Base-by-base conservation (phyloP, 2,888 invertebrate species). In the Heliothis peltigera region DNA sequence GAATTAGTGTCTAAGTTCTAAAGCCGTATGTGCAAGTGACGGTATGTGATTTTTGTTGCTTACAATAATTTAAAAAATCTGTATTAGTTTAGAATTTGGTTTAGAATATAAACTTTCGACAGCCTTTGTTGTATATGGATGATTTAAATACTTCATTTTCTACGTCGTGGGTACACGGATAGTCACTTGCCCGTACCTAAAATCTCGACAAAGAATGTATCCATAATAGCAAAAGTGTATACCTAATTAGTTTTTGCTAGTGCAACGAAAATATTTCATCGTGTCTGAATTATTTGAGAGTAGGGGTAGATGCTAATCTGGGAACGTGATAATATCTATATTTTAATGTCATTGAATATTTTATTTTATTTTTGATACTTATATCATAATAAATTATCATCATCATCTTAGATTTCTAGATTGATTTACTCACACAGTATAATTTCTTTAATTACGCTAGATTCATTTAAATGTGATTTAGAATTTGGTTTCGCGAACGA, bases 401-500 rank as follows among this genome's bases (percentile, higher is more conserved):
- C 84, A 81, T 85, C 82, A 83, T 79, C 84, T 88, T 89, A 87
- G 56, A 76, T 85, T 46, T 83, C 87, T 89, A 89, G 80, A 77
- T 85, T 85, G 84, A 84, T 85, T 89, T 87, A 88, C 77, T 86
- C 76, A 80, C 81, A 84, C 85, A 87, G 85, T 87, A 89, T 87
- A 87, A 80, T 86, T 86, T 87, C 63, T 87, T 88, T 84, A 81
- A 86, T 88, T 85, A 87, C 77, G 58, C 88, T 92, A 91, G 71
- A 70, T 81, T 91, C 88, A 89, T 88, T 90, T 89, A 87, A 90
- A 89, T 87, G 92, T 92, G 91, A 93, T 94, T 94, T 94, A 94
- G 94, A 94, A 94, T 94, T 93, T 94, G 91, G 93, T 93, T 94
- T 90, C 91, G 82, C 89, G 84, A 63, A 75, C 75, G 80, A 87